Percentiles rank a stretch among this genome's conserved stretches.
These are phyloP conservation scores for Colinus virginianus DNA, from an alignment of 2,113 vertebrate genomes.

Conservation along the genomic window DNA sequence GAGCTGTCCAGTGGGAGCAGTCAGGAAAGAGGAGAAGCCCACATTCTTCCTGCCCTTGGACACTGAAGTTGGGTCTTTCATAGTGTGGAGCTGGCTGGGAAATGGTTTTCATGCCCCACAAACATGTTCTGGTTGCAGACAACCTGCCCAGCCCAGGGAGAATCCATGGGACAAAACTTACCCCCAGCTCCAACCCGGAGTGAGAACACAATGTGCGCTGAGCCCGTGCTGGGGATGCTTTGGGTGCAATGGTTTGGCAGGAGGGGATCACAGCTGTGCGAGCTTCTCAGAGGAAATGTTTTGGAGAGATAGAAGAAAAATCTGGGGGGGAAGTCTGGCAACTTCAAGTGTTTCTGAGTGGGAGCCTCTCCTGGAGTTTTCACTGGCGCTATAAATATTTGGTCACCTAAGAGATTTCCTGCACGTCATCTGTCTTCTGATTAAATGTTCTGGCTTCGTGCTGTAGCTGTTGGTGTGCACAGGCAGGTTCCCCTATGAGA, in stretches of 20 bases:
- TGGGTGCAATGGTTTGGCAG: background rate
- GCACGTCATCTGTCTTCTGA: background rate
- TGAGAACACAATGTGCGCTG: background rate
- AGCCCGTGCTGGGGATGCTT: background rate
- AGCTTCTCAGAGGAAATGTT: background rate
- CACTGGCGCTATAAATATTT: background rate
- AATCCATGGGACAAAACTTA: background rate
- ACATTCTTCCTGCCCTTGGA: rapidly evolving
- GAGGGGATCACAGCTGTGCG: background rate
- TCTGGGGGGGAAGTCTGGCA: background rate
- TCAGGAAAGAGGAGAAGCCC: background rate
- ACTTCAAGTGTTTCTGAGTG: background rate
- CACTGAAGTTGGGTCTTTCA: rapidly evolving
- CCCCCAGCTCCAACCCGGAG: rapidly evolving
- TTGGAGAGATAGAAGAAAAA: background rate
- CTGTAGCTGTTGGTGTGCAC: background rate
- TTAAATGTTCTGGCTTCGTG: rapidly evolving
- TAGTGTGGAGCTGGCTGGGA: background rate
- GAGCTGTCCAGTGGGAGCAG: background rate
- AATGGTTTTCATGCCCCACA: background rate
- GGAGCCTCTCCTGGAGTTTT: background rate
- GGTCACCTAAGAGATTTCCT: constrained; percentile 14
- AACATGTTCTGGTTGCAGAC: background rate
- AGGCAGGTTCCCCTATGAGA: background rate
- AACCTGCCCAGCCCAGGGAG: rapidly evolving